phyloP scores from a whole-genome alignment of 2,797 vertebrate genomes.

The Pangasius macronema region DNA sequence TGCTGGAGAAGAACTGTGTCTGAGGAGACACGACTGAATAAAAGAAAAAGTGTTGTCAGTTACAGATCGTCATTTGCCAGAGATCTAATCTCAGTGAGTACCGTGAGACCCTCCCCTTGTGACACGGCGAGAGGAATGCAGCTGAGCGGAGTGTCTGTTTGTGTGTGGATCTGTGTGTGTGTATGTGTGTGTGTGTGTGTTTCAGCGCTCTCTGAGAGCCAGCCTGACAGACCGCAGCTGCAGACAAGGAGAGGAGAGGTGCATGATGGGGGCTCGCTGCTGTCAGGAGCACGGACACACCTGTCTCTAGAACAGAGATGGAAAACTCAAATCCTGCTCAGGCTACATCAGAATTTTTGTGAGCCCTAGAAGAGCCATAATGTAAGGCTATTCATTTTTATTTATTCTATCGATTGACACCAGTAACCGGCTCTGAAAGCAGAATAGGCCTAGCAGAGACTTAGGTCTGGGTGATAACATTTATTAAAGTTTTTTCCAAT shows the following conservation, averaged over 20 bases:
- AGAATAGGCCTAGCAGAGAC: background rate
- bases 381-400: background rate
- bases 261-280: constrained; percentile 38
- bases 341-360: background rate
- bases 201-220: constrained; percentile 42
- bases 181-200: constrained; percentile 36
- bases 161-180: background rate
- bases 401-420: background rate
- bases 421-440: background rate
- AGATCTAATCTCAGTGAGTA: constrained; percentile 60
- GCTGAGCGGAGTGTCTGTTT: constrained; percentile 30
- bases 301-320: constrained; percentile 49
- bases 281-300: constrained; percentile 52
- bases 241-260: constrained; percentile 44
- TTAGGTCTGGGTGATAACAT: background rate
- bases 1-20: constrained; percentile 33
- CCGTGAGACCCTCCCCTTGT: constrained; percentile 48
- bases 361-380: background rate
- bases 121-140: constrained; percentile 42
- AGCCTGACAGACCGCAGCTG: constrained; percentile 56
- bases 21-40: constrained; percentile 44
- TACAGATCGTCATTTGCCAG: constrained; percentile 58
- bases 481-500: background rate
- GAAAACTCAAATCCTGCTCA: constrained; percentile 3
- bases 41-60: constrained; percentile 55